These are phyloP conservation scores for Sycobia sp. DNA, from an alignment of 1,140 invertebrate species.

Conservation along the genomic window DNA sequence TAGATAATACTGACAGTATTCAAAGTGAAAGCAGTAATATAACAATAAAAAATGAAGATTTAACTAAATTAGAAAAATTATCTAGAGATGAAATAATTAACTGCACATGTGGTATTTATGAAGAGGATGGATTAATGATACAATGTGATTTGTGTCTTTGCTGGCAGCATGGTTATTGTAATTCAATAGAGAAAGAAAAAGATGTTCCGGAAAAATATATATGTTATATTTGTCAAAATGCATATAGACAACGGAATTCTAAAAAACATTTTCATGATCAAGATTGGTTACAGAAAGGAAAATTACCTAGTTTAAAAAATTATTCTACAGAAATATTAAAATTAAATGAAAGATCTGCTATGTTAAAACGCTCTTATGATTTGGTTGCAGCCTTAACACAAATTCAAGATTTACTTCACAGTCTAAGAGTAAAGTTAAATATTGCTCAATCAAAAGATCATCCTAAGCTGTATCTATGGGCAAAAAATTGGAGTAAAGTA, in stretches of 20 bases:
- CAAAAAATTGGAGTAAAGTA: slow-evolving; percentile 77
- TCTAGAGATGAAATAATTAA: slow-evolving; percentile 80
- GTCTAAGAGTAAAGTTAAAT: slow-evolving; percentile 75
- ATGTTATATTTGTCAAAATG: slow-evolving; percentile 84
- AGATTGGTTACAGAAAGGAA: slow-evolving; percentile 85
- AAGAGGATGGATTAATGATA: slow-evolving; percentile 94
- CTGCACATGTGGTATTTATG: slow-evolving; percentile 79
- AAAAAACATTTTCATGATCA: slow-evolving; percentile 82
- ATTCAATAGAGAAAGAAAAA: slow-evolving; percentile 78
- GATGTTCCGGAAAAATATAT: slow-evolving; percentile 90
- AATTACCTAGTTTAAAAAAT: slow-evolving; percentile 65
- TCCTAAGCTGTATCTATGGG: slow-evolving; percentile 84
- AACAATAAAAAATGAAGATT: slow-evolving; percentile 58
- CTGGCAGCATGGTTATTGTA: slow-evolving; percentile 92
- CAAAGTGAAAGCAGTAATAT: slow-evolving; percentile 52
- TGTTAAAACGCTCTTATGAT: slow-evolving; percentile 73
- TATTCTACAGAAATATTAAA: slow-evolving; percentile 7
- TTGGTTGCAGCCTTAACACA: slow-evolving; percentile 73
- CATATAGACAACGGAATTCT: slow-evolving; percentile 71
- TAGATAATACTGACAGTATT: slow-evolving; percentile 8
- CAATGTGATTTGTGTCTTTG: slow-evolving; percentile 92
- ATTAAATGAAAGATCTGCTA: slow-evolving; percentile 57
- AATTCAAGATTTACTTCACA: slow-evolving; percentile 72
- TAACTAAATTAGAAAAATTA: slow-evolving; percentile 57
- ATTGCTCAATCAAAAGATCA: slow-evolving; percentile 79